These are phyloP conservation scores for Nesidiocoris tenuis DNA, from an alignment of 2,888 invertebrate genomes.

Conservation along the genomic window DNA sequence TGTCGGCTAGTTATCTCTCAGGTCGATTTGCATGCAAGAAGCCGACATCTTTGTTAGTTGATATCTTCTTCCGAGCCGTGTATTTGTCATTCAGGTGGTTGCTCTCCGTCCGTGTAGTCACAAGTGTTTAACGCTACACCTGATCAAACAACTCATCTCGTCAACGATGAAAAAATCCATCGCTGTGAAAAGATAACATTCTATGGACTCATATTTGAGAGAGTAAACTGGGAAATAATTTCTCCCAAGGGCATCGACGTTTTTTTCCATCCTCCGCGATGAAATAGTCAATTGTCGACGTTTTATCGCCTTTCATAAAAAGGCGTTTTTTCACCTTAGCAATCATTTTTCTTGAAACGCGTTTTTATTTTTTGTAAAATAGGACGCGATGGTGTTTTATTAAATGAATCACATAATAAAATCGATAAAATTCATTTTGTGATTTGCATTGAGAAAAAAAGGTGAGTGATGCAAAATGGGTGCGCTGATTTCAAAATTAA, in stretches of 20 bases:
- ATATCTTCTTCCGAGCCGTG: not conserved
- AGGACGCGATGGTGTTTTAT: no score
- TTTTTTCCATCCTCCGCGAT: no score
- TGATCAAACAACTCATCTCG: not conserved
- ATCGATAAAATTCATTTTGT: no score
- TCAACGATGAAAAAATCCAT: not conserved
- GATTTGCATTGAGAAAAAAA: no score
- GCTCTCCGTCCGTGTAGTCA: not conserved
- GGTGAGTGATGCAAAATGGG: no score
- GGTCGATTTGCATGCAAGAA: not conserved
- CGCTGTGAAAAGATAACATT: not conserved
- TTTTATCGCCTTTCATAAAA: no score
- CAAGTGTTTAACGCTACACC: not conserved
- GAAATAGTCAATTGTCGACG: no score
- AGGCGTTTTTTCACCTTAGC: no score
- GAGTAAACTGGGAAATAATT: not conserved
- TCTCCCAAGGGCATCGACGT: not conserved
- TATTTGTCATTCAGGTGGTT: not conserved
- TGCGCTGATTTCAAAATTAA: no score
- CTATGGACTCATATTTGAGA: not conserved
- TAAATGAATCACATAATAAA: no score
- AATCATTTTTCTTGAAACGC: no score
- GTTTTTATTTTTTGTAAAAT: no score
- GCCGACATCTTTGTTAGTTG: not conserved
- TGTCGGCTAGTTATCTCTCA: not conserved